Evolutionary conservation across 2,797 vertebrate genomes (phyloP), one percentile per base, ranked within the genome.

Genomic region (Heliangelus exortis): DNA sequence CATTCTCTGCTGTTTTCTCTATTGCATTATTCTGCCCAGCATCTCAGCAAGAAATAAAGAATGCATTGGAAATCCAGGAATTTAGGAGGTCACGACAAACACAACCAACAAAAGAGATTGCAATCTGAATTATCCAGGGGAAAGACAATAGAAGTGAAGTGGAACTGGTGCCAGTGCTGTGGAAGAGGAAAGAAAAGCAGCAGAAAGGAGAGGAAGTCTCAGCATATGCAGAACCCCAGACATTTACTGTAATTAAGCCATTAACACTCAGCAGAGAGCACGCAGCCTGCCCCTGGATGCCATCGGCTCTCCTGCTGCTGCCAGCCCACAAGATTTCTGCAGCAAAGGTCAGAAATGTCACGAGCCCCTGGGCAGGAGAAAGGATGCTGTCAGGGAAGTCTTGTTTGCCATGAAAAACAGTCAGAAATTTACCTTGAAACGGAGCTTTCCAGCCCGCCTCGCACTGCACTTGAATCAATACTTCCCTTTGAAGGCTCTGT

Each of bases 401-500:
- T 94, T 55, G 84, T 95, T 95, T 87, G 73, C 65, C 69, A 34
- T 62, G 92, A 75, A 66, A 87, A 91, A 78, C 22, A 15, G 17
- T 10, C 93, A 58, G 65, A 90, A 73, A 14, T 58, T 48, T 17
- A 7, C 84, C 87, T 78, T 14, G 25, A 83, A 66, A 50, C 18
- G 0, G 75, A 65, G 45, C 72, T 95, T 87, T 67, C 57, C 79
- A 80, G 75, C 68, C 84, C 2, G 14, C 68, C 84, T 77, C 6
- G 41, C 22, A 4, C 9, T 85, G 92, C 72, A 47, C 62, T 75
- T 74, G 78, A 86, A 95, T 93, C 91, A 92, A 93, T 95, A 86
- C 36, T 62, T 88, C 85, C 66, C 74, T 88, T 86, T 71, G 87
- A 79, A 68, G 36, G 33, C 80, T 86, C 67, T 82, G 76, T 94